These are phyloP conservation scores for Xestia sexstrigata DNA, from an alignment of 2,888 invertebrate species.

Conservation along the genomic window DNA sequence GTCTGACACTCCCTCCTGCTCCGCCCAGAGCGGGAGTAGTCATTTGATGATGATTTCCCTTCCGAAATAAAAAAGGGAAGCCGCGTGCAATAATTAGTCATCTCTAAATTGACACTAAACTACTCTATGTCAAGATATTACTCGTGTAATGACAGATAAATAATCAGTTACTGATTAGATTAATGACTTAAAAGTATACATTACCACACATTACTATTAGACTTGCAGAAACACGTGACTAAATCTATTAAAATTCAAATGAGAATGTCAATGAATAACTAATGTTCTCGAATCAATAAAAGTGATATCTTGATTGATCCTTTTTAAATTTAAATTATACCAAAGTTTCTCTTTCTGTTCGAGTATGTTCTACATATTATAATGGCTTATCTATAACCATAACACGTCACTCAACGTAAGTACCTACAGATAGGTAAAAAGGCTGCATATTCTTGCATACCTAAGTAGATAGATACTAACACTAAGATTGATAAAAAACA, in stretches of 20 bases:
- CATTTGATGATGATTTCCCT: too few relatives aligned
- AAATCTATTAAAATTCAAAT: neutral
- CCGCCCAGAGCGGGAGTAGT: too few relatives aligned
- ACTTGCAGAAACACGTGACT: neutral
- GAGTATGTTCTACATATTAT: neutral
- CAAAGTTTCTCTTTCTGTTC: constrained; percentile 6
- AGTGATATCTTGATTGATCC: constrained; percentile 20
- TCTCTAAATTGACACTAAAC: too few relatives aligned
- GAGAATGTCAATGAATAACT: neutral
- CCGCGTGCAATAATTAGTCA: too few relatives aligned
- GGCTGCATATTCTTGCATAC: too few relatives aligned
- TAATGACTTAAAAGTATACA: neutral
- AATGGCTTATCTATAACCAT: neutral
- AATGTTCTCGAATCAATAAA: constrained; percentile 1
- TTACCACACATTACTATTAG: neutral
- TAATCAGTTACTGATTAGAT: neutral
- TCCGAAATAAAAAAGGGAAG: too few relatives aligned
- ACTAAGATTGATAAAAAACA: neutral
- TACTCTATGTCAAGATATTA: too few relatives aligned
- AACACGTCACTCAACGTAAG: neutral
- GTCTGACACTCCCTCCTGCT: too few relatives aligned
- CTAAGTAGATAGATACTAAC: neutral
- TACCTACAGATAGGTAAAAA: neutral
- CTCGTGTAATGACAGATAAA: neutral
- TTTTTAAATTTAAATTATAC: neutral